A percentile compares a stretch with the other conserved stretches of the same genome.
Conservation (phyloP, 2,797 vertebrate genomes). For the Chromis chromis region DNA sequence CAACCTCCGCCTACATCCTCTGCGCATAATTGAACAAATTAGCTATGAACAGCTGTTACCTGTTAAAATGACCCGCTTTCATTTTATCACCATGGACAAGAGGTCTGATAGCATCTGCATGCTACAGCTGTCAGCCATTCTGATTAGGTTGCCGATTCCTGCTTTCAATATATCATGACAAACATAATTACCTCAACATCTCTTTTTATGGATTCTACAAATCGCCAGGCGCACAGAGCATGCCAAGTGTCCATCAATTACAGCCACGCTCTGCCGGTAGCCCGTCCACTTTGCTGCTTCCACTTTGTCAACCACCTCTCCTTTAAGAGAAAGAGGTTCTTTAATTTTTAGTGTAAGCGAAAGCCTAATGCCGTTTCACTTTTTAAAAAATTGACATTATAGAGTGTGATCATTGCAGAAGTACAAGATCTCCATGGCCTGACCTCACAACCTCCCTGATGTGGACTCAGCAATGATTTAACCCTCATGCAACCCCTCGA, state of each 20-base stretch:
- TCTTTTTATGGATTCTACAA: conserved; percentile 86
- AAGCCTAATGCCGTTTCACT: conserved; percentile 14
- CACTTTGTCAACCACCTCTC: conserved; percentile 53
- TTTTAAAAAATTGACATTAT: conserved; percentile 17
- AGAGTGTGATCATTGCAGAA: conserved; percentile 6
- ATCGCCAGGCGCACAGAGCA: conserved; percentile 67
- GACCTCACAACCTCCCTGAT: conserved; percentile 18
- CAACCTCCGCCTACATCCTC: conserved; percentile 80
- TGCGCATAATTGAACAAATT: conserved; percentile 86
- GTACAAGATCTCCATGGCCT: conserved; percentile 16
- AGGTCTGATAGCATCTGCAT: conserved; percentile 86
- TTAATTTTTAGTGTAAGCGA: conserved; percentile 29
- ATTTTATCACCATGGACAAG: conserved; percentile 84
- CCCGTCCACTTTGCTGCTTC: conserved; percentile 50
- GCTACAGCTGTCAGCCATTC: conserved; percentile 84
- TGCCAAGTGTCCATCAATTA: conserved; percentile 83
- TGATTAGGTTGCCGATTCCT: conserved; percentile 79
- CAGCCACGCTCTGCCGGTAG: conserved; percentile 49
- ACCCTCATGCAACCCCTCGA: neutral
- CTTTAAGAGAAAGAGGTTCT: conserved; percentile 44
- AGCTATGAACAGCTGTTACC: conserved; percentile 86
- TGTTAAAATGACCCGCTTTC: conserved; percentile 87
- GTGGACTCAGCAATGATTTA: conserved; percentile 8
- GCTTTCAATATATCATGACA: conserved; percentile 85
- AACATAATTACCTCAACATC: conserved; percentile 87